A percentile compares a stretch with the other conserved stretches of the same genome.
Conservation (phyloP, 2,797 vertebrate species). For the Lacerta viridis region DNA sequence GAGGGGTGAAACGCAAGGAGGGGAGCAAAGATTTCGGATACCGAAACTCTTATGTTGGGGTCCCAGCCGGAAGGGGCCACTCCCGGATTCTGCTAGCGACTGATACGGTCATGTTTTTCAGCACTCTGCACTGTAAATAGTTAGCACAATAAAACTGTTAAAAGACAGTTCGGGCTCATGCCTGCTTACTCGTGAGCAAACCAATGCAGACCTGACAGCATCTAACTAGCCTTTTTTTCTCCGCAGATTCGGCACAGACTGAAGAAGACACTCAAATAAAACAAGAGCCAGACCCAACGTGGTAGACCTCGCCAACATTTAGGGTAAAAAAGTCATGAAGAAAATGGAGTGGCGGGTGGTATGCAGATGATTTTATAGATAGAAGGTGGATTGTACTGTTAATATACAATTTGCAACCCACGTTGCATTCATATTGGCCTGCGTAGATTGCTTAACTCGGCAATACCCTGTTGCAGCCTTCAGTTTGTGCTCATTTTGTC, state of each 20-base stretch:
- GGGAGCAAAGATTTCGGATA: no score
- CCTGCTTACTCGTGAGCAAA: no score
- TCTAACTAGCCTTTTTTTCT: conserved; percentile 47
- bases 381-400: conserved; percentile 2
- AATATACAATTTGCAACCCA: background rate
- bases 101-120: no score
- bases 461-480: conserved; percentile 4
- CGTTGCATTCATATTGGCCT: conserved; percentile 13
- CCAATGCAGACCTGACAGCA: no score
- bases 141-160: no score
- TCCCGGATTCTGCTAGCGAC: no score
- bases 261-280: conserved; percentile 77
- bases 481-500: background rate
- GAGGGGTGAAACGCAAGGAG: no score
- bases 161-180: no score
- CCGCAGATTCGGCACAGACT: conserved; percentile 72
- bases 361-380: background rate
- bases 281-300: conserved; percentile 77
- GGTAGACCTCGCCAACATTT: conserved; percentile 70
- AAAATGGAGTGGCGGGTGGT: conserved; percentile 2
- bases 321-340: conserved; percentile 69
- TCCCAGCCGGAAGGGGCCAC: no score
- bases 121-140: no score
- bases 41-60: no score
- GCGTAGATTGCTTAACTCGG: conserved; percentile 21